These are phyloP conservation scores for Rhingia campestris DNA, from an alignment of 2,888 invertebrate genomes.

Conservation along the genomic window DNA sequence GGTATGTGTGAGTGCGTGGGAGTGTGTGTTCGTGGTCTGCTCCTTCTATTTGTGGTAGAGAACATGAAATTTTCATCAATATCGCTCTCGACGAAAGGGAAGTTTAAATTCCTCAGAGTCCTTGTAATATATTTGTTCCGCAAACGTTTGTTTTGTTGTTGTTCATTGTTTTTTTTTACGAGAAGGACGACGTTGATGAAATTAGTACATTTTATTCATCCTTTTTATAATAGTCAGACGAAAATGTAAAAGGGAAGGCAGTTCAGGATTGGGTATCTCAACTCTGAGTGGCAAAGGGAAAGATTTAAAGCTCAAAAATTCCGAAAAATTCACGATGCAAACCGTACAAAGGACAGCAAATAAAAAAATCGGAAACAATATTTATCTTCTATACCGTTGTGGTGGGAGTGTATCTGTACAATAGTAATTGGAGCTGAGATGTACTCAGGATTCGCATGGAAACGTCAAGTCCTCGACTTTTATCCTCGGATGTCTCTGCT, in stretches of 20 bases:
- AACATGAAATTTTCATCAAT: conserved; percentile 62
- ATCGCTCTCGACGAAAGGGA: conserved; percentile 12
- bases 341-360: conserved; percentile 10
- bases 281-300: not conserved
- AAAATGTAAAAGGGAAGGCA: not conserved
- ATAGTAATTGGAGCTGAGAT: conserved; percentile 8
- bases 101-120: conserved; percentile 16
- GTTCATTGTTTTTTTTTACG: not conserved
- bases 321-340: conserved; percentile 49
- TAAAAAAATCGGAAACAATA: not conserved
- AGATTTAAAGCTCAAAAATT: conserved; percentile 51
- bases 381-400: conserved; percentile 2
- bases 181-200: not conserved
- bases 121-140: not conserved
- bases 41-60: conserved; percentile 13
- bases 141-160: not conserved
- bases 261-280: conserved; percentile 1
- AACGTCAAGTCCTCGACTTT: conserved; percentile 25
- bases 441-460: not conserved
- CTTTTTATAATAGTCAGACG: not conserved
- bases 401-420: not conserved
- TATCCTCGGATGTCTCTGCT: conserved; percentile 17
- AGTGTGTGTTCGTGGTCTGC: conserved; percentile 1
- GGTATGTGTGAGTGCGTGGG: not conserved
- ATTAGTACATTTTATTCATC: conserved; percentile 25